These are phyloP conservation scores for Arctopsyche grandis DNA, from an alignment of 1,140 invertebrate genomes.

Conservation along the genomic window DNA sequence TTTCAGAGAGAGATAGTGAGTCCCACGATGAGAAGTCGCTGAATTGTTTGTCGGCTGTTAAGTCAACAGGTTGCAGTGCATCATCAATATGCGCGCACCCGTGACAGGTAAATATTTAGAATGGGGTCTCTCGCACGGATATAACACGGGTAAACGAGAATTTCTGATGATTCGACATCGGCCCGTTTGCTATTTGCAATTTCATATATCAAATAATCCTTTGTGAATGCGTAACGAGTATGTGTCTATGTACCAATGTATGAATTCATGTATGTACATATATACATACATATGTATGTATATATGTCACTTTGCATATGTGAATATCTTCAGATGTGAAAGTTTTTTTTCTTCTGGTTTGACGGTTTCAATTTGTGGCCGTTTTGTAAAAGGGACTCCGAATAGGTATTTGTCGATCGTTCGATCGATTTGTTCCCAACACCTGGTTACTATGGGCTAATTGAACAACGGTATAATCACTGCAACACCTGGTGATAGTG, in stretches of 20 bases:
- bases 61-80: constrained; percentile 17
- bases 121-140: neutral
- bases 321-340: neutral
- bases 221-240: constrained; percentile 46
- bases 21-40: neutral
- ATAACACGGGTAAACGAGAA: constrained; percentile 24
- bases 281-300: no score
- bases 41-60: neutral
- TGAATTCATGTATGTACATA: no score
- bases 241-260: no score
- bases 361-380: no score
- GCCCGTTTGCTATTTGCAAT: constrained; percentile 42
- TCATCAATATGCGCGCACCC: neutral
- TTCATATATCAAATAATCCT: constrained; percentile 50
- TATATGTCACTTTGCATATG: no score
- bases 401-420: neutral
- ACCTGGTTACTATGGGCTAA: constrained; percentile 25
- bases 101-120: constrained; percentile 28
- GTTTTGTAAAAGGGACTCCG: neutral
- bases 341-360: constrained; percentile 7
- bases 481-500: constrained; percentile 29
- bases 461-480: constrained; percentile 23
- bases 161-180: constrained; percentile 40
- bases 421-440: neutral
- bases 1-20: neutral